A percentile compares a stretch with the other conserved stretches of the same genome.
Conservation (phyloP, 92 coral and sea anemone species). For the Heteractis magnifica region DNA sequence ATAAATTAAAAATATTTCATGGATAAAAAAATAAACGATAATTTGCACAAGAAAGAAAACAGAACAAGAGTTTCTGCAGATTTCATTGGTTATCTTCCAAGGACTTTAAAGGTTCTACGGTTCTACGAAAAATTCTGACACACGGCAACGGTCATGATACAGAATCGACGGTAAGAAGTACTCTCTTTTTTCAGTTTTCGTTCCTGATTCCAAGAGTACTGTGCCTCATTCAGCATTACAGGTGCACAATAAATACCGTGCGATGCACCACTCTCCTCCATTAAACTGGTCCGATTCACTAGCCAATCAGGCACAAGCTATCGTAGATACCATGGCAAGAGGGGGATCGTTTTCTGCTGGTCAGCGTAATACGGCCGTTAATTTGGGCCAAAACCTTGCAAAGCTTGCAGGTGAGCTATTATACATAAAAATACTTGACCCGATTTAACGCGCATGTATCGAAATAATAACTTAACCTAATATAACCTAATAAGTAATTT, state of each 20-base stretch:
- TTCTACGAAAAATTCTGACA: background rate
- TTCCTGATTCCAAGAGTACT: slow-evolving; percentile 35
- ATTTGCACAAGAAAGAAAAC: too few species aligned
- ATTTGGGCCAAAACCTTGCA: slow-evolving; percentile 87
- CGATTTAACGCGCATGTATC: background rate
- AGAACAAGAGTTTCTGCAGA: too few species aligned
- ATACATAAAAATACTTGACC: background rate
- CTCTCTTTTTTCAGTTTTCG: slow-evolving; percentile 15
- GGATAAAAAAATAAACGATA: background rate
- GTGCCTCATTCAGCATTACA: slow-evolving; percentile 62
- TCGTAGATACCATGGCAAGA: slow-evolving; percentile 71
- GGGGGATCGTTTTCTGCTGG: slow-evolving; percentile 53
- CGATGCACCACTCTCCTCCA: slow-evolving; percentile 64
- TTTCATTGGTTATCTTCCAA: too few species aligned
- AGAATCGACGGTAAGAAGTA: too few species aligned
- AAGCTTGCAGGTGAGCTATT: slow-evolving; percentile 67
- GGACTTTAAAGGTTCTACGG: too few species aligned
- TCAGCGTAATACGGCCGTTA: slow-evolving; percentile 65
- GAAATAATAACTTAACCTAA: too few species aligned
- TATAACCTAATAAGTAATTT: too few species aligned
- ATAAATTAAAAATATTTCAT: background rate
- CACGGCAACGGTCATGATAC: background rate
- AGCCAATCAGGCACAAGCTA: slow-evolving; percentile 66
- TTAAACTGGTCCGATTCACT: slow-evolving; percentile 79
- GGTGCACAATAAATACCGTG: slow-evolving; percentile 83